Conservation (phyloP, 2,113 vertebrate genomes). For the Calyptommatus sinebrachiatus region DNA sequence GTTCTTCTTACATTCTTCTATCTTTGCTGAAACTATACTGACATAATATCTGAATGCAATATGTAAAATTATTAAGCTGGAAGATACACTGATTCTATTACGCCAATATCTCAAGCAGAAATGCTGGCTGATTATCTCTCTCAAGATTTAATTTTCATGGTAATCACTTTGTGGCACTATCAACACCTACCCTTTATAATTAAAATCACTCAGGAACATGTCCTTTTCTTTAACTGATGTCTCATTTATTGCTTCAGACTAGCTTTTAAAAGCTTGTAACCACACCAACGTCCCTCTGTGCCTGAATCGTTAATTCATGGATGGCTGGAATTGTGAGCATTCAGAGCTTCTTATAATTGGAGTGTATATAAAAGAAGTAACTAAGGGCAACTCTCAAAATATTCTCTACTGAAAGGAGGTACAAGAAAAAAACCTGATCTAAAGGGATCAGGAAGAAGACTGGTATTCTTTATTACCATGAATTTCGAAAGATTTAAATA, state of each 20-base stretch:
- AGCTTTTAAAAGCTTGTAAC: constrained; percentile 24
- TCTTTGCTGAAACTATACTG: no score
- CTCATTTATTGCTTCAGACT: constrained; percentile 35
- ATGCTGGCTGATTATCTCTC: no score
- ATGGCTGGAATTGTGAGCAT: constrained; percentile 42
- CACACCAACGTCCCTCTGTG: constrained; percentile 34
- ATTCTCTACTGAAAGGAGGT: background rate
- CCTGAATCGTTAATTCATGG: constrained; percentile 45
- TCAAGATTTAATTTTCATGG: background rate
- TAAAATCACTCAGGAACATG: background rate
- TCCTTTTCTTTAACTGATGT: constrained; percentile 14
- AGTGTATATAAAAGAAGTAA: constrained; percentile 59
- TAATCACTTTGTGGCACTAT: background rate
- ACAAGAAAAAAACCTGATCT: background rate
- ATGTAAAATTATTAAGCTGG: background rate
- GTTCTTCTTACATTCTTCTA: no score
- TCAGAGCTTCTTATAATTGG: constrained; percentile 57
- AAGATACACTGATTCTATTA: background rate
- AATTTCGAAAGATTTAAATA: constrained; percentile 30
- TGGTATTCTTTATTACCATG: constrained; percentile 45
- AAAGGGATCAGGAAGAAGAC: constrained; percentile 30
- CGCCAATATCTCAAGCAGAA: background rate
- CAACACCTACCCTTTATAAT: background rate
- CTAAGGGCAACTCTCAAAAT: constrained; percentile 60
- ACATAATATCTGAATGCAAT: background rate